phyloP scores from a whole-genome alignment of 1,140 invertebrate genomes.

The Leptinotarsa undecemlineata region DNA sequence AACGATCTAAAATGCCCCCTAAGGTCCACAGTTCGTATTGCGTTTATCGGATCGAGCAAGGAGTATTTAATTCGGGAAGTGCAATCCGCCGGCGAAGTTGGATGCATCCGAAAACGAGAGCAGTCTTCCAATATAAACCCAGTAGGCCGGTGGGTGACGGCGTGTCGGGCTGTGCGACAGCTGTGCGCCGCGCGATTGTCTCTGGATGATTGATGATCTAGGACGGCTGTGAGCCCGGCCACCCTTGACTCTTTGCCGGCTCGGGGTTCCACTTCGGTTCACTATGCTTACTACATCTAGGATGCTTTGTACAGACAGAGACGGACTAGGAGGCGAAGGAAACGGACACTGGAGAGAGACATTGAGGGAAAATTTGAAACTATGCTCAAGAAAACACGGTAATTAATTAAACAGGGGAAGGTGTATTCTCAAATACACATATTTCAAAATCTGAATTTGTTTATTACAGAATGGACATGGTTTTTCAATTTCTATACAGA shows the following conservation, averaged over 20 bases:
- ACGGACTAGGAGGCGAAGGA: neutral
- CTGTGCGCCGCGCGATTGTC: conserved; percentile 54
- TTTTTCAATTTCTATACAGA: no score
- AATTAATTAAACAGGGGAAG: no score
- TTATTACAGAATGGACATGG: no score
- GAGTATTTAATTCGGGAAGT: conserved; percentile 42
- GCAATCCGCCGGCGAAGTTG: conserved; percentile 32
- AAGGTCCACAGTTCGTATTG: neutral
- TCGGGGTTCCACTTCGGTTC: conserved; percentile 46
- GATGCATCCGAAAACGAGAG: conserved; percentile 7
- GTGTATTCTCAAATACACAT: no score
- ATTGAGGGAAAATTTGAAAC: no score
- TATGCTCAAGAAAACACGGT: no score
- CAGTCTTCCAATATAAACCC: conserved; percentile 37
- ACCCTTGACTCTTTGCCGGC: conserved; percentile 45
- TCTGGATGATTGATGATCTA: conserved; percentile 55
- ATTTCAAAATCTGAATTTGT: no score
- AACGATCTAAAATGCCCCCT: no score
- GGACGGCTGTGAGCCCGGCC: conserved; percentile 50
- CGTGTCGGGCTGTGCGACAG: conserved; percentile 52
- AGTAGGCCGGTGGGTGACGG: conserved; percentile 48
- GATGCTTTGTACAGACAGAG: conserved; percentile 7
- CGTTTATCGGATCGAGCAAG: conserved; percentile 36
- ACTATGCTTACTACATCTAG: conserved; percentile 43
- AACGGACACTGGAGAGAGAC: no score